Evolutionary conservation across 2,888 invertebrate genomes (phyloP), one percentile per base, ranked within the genome.

Genomic region (Ectemnius continuus): DNA sequence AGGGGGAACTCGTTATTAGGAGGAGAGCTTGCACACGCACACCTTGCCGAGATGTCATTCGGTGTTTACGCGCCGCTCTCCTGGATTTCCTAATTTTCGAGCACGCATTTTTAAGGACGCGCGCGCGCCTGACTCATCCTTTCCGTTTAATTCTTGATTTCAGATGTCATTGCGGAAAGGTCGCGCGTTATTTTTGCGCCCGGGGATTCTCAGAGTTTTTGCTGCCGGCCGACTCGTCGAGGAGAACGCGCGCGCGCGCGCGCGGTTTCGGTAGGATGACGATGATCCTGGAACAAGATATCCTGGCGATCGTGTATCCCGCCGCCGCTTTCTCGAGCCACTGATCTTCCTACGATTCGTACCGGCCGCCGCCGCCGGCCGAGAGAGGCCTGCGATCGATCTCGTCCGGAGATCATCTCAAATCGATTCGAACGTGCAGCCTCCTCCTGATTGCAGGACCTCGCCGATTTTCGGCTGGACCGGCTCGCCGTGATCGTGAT

Each of bases 211-310:
- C 70, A 73, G 65, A 18, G 57, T 80, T 75, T 77, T 74, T 73
- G 69, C 62, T 6, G 28, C 66, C 48, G 2, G 48, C 8, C 28
- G 28, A n/a, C n/a, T 36, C 36, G 36, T 8, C 8, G 36, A 36
- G 36, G 2, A 11, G 8, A 6, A n/a, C n/a, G n/a, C n/a, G n/a
- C n/a, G n/a, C n/a, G n/a, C n/a, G n/a, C n/a, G n/a, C n/a, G 36
- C 36, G 73, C 72, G 80, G 84, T 87, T 85, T 86, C 86, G 82
- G 85, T 85, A 84, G 82, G 82, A 81, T 79, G 82, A 80, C 81
- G 78, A 80, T 80, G 79, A 80, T 81, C 71, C 62, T 66, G 62
- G 70, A 63, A 20, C 66, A 67, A 76, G 68, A 61, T 66, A 75
- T 68, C 71, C 75, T 79, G 52, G 13, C 16, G n/a, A 52, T 14